Percentiles rank a stretch among this genome's conserved stretches.
Evolutionary conservation across 2,113 vertebrate genomes (phyloP).

Genomic region (Chelonoidis abingdonii): DNA sequence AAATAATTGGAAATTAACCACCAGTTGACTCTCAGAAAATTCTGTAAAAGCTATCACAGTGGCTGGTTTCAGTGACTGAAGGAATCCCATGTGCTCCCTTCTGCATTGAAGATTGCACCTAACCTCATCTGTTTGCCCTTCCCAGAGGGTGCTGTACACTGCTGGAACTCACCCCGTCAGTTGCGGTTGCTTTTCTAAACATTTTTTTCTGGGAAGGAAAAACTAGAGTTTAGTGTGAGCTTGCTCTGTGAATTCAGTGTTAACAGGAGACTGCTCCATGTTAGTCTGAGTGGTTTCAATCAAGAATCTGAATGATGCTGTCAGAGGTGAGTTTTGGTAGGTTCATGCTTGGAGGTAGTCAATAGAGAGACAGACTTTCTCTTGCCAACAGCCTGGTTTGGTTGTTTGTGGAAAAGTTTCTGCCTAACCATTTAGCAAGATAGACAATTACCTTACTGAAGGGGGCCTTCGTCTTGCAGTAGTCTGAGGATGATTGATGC

Average conservation of each 20-base stretch:
- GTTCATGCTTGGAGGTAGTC: not conserved
- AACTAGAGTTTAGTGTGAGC: fast-evolving
- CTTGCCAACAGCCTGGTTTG: not conserved
- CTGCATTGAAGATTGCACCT: fast-evolving
- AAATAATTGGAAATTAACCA: fast-evolving
- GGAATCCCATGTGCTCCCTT: fast-evolving
- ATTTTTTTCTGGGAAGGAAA: not conserved
- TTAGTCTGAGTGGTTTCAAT: fast-evolving
- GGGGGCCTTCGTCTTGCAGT: not conserved
- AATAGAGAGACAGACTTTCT: fast-evolving
- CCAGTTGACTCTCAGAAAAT: fast-evolving
- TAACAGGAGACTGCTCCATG: fast-evolving
- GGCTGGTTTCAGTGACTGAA: fast-evolving
- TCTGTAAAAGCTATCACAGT: fast-evolving
- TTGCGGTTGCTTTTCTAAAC: not conserved
- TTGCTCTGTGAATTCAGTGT: not conserved
- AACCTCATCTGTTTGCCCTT: fast-evolving
- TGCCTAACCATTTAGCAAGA: not conserved
- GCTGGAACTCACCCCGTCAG: not conserved
- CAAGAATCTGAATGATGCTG: fast-evolving
- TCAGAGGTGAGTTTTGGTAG: not conserved
- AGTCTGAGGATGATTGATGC: not conserved
- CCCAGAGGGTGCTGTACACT: fast-evolving
- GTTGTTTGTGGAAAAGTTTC: not conserved
- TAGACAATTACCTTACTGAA: not conserved